Conservation (phyloP, 2,797 vertebrate species). For the Myotis myotis region DNA sequence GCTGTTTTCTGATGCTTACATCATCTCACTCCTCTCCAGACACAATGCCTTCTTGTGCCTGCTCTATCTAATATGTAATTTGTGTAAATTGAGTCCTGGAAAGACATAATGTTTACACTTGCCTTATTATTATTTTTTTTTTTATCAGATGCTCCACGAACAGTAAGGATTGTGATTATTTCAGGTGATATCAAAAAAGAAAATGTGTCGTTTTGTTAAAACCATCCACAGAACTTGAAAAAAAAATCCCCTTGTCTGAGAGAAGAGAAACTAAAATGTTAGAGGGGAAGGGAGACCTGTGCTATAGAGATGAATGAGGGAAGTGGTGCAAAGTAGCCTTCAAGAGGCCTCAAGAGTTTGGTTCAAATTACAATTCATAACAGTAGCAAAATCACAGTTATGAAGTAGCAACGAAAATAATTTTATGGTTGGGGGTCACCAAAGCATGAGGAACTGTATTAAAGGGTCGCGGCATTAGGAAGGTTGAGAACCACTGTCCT, state of each 20-base stretch:
- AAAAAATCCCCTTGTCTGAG: neutral
- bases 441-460: no score
- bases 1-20: neutral
- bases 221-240: neutral
- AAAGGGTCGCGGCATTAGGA: no score
- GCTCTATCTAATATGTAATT: constrained; percentile 27
- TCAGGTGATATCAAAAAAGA: constrained; percentile 39
- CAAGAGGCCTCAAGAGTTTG: neutral
- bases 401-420: no score
- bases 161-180: neutral
- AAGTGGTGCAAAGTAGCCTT: rapidly evolving
- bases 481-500: neutral
- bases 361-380: no score
- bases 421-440: no score
- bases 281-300: neutral
- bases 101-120: constrained; percentile 28
- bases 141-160: neutral
- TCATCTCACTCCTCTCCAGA: neutral
- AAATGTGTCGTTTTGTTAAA: constrained; percentile 37
- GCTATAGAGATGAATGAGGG: neutral
- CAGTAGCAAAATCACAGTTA: no score
- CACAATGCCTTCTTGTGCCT: neutral
- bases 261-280: neutral
- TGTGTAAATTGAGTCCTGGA: constrained; percentile 41
- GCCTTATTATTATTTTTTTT: constrained; percentile 39